Evolutionary conservation across 2,113 vertebrate species (phyloP).

Genomic region (Passer domesticus): DNA sequence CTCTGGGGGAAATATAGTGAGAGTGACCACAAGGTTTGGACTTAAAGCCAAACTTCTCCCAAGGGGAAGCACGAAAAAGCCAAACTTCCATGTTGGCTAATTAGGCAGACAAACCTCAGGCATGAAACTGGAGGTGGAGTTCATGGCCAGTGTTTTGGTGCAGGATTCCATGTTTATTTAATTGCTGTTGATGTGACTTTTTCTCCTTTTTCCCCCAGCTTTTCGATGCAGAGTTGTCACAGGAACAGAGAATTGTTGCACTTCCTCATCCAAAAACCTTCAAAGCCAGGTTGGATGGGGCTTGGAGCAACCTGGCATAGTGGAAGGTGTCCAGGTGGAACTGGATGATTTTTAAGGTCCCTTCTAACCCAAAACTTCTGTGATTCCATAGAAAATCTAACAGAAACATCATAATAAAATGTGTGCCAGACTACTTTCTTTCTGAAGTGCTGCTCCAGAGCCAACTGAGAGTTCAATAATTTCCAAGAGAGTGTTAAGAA

Average conservation of each 20-base stretch:
- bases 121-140: not conserved
- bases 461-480: not conserved
- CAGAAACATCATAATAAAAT: not conserved
- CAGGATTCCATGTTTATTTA: not conserved
- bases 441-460: not conserved
- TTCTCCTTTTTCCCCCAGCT: not conserved
- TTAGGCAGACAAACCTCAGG: slow-evolving; percentile 39
- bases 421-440: not conserved
- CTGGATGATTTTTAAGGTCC: not conserved
- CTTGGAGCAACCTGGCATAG: not conserved
- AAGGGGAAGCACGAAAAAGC: not conserved
- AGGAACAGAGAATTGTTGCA: not conserved
- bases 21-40: slow-evolving; percentile 30
- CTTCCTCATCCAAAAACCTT: not conserved
- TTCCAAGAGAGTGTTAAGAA: not conserved
- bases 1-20: not conserved
- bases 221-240: not conserved
- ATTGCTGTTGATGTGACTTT: not conserved
- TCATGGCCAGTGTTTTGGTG: not conserved
- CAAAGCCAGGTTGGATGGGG: accelerated
- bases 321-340: not conserved
- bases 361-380: not conserved
- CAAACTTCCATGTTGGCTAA: slow-evolving; percentile 6
- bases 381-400: not conserved
- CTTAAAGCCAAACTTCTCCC: slow-evolving; percentile 1